Conservation (phyloP, 1,140 invertebrate species). For the Heterodera schachtii region DNA sequence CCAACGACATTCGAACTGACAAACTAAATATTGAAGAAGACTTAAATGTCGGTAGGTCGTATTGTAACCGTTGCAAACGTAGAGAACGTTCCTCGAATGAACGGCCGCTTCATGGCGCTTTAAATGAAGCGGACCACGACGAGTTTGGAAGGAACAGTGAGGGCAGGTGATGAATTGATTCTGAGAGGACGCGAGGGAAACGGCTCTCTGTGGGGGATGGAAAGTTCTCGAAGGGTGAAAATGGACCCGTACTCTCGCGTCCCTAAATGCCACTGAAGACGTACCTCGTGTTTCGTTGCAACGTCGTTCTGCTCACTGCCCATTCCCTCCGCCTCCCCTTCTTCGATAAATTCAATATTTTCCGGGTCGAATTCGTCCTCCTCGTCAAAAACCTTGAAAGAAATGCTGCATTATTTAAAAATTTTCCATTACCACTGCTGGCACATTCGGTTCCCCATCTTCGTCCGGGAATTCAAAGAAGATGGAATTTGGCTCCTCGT, state of each 20-base stretch:
- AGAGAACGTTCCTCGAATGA: conserved; percentile 72
- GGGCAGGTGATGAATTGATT: conserved; percentile 36
- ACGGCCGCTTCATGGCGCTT: conserved; percentile 69
- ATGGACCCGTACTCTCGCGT: too few relatives aligned
- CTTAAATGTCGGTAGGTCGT: neutral
- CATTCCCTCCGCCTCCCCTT: conserved; percentile 6
- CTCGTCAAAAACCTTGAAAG: conserved; percentile 49
- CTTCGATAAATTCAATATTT: conserved; percentile 22
- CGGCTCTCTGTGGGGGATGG: conserved; percentile 12
- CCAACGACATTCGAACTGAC: conserved; percentile 73
- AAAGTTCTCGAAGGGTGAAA: too few relatives aligned
- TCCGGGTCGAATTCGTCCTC: conserved; percentile 49
- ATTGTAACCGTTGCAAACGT: conserved; percentile 69
- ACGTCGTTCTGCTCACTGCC: conserved; percentile 4
- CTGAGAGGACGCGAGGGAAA: conserved; percentile 44
- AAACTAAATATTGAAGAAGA: conserved; percentile 65
- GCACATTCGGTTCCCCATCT: neutral
- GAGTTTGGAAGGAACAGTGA: conserved; percentile 37
- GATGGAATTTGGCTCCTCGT: conserved; percentile 39
- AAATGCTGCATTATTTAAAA: neutral
- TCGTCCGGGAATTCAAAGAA: conserved; percentile 44
- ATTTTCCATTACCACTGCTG: conserved; percentile 3
- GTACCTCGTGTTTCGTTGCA: neutral
- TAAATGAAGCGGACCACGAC: conserved; percentile 70
- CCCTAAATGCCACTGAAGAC: neutral